Conservation (phyloP, 1,140 invertebrate genomes). For the Phortica variegata region DNA sequence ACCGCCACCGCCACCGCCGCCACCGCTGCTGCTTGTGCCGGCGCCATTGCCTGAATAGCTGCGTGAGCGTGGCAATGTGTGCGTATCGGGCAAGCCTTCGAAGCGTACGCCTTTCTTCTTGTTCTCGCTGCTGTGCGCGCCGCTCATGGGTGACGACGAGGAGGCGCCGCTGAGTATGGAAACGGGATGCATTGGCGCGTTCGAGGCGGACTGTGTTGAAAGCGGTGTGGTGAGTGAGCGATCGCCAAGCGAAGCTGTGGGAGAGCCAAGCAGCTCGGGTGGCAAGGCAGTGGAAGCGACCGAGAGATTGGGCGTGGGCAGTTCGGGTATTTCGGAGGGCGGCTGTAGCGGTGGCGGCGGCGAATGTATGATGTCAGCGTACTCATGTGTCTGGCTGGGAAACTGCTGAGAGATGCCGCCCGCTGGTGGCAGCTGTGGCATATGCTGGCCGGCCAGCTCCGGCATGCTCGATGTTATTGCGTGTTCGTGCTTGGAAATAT, state of each 20-base stretch:
- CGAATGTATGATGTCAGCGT: conserved; percentile 39
- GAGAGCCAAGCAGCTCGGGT: conserved; percentile 45
- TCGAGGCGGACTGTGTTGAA: conserved; percentile 39
- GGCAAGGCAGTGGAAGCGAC: conserved; percentile 52
- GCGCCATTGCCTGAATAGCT: conserved; percentile 53
- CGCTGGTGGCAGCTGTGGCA: conserved; percentile 21
- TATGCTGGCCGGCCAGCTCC: conserved; percentile 26
- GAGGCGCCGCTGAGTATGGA: conserved; percentile 47
- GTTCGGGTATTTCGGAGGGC: conserved; percentile 33
- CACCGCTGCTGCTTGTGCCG: conserved; percentile 26
- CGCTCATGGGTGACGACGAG: conserved; percentile 52
- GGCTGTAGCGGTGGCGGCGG: conserved; percentile 23
- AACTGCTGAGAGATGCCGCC: conserved; percentile 30
- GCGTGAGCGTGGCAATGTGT: conserved; percentile 38
- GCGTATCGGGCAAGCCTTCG: conserved; percentile 47
- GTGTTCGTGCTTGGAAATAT: conserved; percentile 37
- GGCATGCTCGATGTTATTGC: conserved; percentile 50
- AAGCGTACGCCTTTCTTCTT: conserved; percentile 56
- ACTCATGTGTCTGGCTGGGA: conserved; percentile 28
- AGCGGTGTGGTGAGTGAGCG: conserved; percentile 35
- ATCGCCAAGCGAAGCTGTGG: conserved; percentile 43
- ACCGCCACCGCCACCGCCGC: not conserved
- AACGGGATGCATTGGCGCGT: conserved; percentile 36
- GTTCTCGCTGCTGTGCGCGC: conserved; percentile 21
- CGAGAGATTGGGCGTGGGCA: conserved; percentile 51